Evolutionary conservation across 2,888 invertebrate genomes (phyloP).

Genomic region (Chrysodeixis includens): DNA sequence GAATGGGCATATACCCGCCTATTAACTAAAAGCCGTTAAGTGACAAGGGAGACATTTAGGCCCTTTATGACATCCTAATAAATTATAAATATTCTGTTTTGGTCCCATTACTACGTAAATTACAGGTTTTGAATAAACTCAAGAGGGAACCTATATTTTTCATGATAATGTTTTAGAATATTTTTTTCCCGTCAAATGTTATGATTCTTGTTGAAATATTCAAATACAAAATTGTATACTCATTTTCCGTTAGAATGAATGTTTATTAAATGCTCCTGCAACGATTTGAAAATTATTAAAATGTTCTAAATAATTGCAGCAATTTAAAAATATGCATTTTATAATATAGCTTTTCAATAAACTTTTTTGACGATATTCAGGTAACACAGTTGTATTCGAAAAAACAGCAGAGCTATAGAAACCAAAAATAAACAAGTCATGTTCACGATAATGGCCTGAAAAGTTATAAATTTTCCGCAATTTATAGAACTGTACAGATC

Average conservation of each 20-base stretch:
- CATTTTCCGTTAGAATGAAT: too few species aligned
- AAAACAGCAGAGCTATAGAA: neutral
- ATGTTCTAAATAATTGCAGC: too few species aligned
- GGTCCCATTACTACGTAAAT: neutral
- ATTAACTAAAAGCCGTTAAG: conserved; percentile 6
- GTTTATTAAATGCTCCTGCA: too few species aligned
- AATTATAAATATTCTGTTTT: neutral
- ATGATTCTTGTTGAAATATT: too few species aligned
- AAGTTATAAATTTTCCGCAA: conserved; percentile 3
- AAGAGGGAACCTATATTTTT: neutral
- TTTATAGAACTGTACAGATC: neutral
- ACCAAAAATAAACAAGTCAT: neutral
- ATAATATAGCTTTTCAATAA: neutral
- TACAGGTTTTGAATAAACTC: neutral
- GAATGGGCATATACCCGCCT: neutral
- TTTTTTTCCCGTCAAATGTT: too few species aligned
- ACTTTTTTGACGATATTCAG: neutral
- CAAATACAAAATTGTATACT: too few species aligned
- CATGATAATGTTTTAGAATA: neutral
- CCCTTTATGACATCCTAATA: neutral
- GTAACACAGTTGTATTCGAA: neutral
- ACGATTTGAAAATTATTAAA: too few species aligned
- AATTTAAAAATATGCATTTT: too few species aligned
- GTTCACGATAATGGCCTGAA: neutral
- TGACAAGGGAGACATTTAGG: neutral